A percentile compares a stretch with the other conserved stretches of the same genome.
phyloP scores from a whole-genome alignment of 2,113 vertebrate species.

The Sakesphorus luctuosus region DNA sequence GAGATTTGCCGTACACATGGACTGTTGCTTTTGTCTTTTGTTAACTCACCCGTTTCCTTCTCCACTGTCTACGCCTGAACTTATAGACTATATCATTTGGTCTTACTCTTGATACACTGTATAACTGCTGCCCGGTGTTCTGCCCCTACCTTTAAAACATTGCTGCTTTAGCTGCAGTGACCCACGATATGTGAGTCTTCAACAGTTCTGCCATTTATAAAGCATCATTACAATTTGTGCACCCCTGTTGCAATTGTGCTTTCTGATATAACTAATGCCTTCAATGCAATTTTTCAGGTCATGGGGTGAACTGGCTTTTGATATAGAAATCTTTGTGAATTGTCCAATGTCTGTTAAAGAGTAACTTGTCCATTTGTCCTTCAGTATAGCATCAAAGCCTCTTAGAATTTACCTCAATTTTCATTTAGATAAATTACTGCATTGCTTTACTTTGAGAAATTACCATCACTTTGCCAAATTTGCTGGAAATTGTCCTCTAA shows the following conservation, averaged over 20 bases:
- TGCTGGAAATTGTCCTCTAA: neutral
- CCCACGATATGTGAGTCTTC: rapidly evolving
- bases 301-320: neutral
- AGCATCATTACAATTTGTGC: neutral
- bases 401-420: neutral
- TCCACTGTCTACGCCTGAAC: neutral
- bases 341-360: neutral
- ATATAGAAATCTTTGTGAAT: neutral
- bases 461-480: neutral
- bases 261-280: neutral
- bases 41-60: neutral
- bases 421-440: neutral
- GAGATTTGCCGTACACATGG: neutral
- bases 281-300: neutral
- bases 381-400: neutral
- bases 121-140: neutral
- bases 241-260: neutral
- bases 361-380: neutral
- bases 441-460: neutral
- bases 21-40: neutral
- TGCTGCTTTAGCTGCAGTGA: neutral
- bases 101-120: neutral
- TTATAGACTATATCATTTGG: neutral
- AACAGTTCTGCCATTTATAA: neutral
- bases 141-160: neutral